Conservation (phyloP, 2,113 vertebrate genomes). For the Actenoides hombroni region DNA sequence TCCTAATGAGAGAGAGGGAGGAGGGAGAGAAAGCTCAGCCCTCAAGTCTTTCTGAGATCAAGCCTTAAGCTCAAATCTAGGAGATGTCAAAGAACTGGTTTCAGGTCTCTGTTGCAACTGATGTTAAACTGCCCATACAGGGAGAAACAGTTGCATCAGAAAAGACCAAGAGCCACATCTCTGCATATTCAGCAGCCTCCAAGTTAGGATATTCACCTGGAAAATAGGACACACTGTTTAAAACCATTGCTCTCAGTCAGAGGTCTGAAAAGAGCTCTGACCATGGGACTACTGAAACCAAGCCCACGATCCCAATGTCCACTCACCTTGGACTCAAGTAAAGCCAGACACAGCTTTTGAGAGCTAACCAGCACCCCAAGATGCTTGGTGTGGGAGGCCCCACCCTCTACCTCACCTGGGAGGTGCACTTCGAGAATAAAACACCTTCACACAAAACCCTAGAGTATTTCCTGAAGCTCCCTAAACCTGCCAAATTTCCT, state of each 20-base stretch:
- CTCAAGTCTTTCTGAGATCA: background rate
- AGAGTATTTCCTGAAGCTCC: background rate
- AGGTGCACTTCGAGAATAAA: background rate
- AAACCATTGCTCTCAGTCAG: background rate
- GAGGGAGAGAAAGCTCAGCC: background rate
- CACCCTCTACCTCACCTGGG: background rate
- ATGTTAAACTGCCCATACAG: background rate
- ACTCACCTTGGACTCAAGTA: background rate
- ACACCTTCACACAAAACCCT: background rate
- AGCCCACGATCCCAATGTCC: background rate
- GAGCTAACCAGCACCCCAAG: background rate
- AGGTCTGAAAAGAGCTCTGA: background rate
- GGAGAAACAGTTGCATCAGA: background rate
- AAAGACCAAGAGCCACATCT: background rate
- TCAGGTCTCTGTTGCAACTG: background rate
- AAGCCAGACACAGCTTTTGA: background rate
- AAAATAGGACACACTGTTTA: background rate
- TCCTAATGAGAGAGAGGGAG: background rate
- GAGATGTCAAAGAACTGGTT: background rate
- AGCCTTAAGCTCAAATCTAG: background rate
- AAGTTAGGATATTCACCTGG: background rate
- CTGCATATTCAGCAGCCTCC: background rate
- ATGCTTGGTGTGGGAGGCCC: background rate
- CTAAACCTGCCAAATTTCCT: constrained; percentile 5
- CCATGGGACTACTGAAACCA: background rate